A percentile compares a stretch with the other conserved stretches of the same genome.
Conservation (phyloP, 1,140 invertebrate species). For the Halyomorpha halys region DNA sequence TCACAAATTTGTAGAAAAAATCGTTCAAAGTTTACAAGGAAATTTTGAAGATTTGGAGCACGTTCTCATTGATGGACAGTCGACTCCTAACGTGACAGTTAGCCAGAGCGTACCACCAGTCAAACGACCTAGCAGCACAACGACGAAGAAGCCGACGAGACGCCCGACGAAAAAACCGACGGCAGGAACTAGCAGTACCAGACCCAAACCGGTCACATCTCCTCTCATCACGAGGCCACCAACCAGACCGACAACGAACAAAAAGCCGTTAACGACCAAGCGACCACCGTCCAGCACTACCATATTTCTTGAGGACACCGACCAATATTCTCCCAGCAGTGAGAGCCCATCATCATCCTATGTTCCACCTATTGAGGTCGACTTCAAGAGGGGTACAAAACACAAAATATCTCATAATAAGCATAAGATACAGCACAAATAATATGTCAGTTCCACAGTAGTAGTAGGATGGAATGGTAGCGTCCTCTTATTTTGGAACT, state of each 20-base stretch:
- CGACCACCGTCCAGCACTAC: conserved; percentile 16
- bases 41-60: conserved; percentile 70
- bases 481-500: conserved; percentile 9
- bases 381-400: conserved; percentile 50
- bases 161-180: conserved; percentile 33
- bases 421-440: neutral
- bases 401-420: neutral
- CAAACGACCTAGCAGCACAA: conserved; percentile 37
- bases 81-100: conserved; percentile 28
- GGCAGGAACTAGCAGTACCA: conserved; percentile 21
- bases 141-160: conserved; percentile 37
- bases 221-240: conserved; percentile 22
- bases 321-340: neutral
- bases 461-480: neutral
- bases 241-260: conserved; percentile 27
- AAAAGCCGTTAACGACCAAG: conserved; percentile 23
- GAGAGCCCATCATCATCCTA: conserved; percentile 30
- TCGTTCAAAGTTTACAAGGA: conserved; percentile 66
- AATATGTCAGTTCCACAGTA: neutral
- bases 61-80: conserved; percentile 48
- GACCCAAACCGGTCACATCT: conserved; percentile 23
- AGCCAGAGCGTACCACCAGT: conserved; percentile 28
- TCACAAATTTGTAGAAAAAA: conserved; percentile 67
- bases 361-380: conserved; percentile 37
- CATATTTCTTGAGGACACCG: conserved; percentile 22